These are phyloP conservation scores for Xyliphius kryptos DNA, from an alignment of 2,113 vertebrate species.

Conservation along the genomic window DNA sequence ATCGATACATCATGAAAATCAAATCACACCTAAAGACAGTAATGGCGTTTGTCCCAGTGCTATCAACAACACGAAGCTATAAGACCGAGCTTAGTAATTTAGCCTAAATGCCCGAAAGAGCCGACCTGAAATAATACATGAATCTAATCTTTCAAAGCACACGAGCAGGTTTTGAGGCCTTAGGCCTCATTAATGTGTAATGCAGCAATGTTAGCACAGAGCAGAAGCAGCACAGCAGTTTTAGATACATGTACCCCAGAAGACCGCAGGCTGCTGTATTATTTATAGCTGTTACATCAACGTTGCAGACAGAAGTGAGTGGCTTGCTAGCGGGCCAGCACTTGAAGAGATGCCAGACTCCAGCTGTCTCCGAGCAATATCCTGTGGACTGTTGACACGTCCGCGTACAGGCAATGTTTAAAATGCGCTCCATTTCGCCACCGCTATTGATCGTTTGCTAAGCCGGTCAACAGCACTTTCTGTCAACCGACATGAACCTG, in stretches of 20 bases:
- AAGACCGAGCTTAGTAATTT: conserved; percentile 4
- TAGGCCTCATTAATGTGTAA: conserved; percentile 35
- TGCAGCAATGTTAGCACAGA: conserved; percentile 8
- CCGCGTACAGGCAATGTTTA: not conserved
- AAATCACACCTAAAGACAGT: not conserved
- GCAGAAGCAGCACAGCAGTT: conserved; percentile 20
- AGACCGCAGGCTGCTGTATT: conserved; percentile 19
- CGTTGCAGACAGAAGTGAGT: conserved; percentile 14
- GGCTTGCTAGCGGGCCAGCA: conserved; percentile 4
- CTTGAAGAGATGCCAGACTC: conserved; percentile 25
- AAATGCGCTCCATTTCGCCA: conserved; percentile 2
- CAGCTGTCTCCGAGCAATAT: conserved; percentile 22
- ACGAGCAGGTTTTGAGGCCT: conserved; percentile 5
- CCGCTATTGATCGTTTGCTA: not conserved
- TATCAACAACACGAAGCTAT: not conserved
- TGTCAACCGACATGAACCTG: no score
- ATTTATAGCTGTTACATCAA: conserved; percentile 35
- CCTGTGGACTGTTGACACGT: conserved; percentile 21
- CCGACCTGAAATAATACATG: conserved; percentile 12
- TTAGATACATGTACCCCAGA: conserved; percentile 18
- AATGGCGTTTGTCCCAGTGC: not conserved
- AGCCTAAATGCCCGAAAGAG: conserved; percentile 8
- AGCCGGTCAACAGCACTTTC: not conserved
- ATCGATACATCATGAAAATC: not conserved
- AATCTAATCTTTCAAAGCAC: conserved; percentile 18